These are phyloP conservation scores for Stenopsyche tienmushanensis DNA, from an alignment of 1,140 invertebrate genomes.

Conservation along the genomic window DNA sequence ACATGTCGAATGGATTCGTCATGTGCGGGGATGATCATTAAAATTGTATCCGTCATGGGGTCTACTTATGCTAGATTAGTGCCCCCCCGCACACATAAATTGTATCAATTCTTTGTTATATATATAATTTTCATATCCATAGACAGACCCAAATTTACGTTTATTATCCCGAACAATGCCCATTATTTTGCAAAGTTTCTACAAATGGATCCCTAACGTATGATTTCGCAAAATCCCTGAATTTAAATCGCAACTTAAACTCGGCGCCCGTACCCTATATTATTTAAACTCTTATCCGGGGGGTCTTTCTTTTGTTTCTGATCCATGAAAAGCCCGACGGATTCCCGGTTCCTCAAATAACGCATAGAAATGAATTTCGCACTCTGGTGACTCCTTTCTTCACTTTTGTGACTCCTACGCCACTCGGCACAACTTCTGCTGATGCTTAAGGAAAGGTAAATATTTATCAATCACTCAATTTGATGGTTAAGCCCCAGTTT, in stretches of 20 bases:
- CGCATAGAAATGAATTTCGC: not conserved
- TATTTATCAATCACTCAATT: conserved; percentile 12
- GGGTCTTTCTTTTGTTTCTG: not conserved
- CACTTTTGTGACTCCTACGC: not conserved
- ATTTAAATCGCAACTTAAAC: conserved; percentile 12
- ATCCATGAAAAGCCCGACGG: conserved; percentile 3
- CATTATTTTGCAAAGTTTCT: conserved; percentile 6
- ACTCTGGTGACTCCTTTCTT: not conserved
- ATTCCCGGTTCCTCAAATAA: not conserved
- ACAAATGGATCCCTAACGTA: conserved; percentile 6
- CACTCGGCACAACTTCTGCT: not conserved
- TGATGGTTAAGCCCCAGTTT: conserved; percentile 3
- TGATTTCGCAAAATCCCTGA: conserved; percentile 1
- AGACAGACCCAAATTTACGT: too few species aligned
- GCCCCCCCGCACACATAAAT: too few species aligned
- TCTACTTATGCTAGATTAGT: too few species aligned
- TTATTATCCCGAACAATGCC: conserved; percentile 18
- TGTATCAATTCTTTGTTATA: too few species aligned
- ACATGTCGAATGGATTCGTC: too few species aligned
- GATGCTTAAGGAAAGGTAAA: not conserved
- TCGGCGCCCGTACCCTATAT: not conserved
- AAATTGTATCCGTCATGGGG: too few species aligned
- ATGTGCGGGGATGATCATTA: too few species aligned
- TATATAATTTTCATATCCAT: too few species aligned
- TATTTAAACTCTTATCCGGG: conserved; percentile 15